Percentiles rank a stretch among this genome's conserved stretches.
Evolutionary conservation across 2,888 invertebrate genomes (phyloP).

Genomic region (Phortica okadai): DNA sequence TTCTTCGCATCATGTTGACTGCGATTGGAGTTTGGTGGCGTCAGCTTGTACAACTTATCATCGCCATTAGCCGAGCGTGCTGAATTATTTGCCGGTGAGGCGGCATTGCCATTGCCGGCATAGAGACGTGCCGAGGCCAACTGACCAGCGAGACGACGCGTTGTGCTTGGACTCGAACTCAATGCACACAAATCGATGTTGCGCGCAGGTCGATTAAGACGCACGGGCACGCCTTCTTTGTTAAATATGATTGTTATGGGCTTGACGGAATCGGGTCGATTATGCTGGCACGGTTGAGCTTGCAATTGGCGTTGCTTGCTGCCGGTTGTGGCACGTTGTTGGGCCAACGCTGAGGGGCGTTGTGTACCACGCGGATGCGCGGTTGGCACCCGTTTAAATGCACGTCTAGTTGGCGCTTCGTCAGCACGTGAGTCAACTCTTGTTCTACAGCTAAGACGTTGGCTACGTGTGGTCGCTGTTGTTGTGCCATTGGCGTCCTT

Average conservation of each 20-base stretch:
- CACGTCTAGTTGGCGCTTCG: constrained; percentile 1
- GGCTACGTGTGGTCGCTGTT: constrained; percentile 43
- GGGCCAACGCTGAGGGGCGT: constrained; percentile 7
- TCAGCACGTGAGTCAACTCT: background rate
- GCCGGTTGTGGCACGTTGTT: background rate
- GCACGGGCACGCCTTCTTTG: constrained; percentile 73
- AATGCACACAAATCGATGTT: constrained; percentile 72
- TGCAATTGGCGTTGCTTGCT: background rate
- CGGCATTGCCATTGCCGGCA: constrained; percentile 46
- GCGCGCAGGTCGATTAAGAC: constrained; percentile 71
- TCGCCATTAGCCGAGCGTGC: constrained; percentile 32
- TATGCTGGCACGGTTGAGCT: constrained; percentile 2
- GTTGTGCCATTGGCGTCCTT: background rate
- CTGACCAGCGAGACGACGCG: constrained; percentile 64
- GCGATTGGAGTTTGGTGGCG: constrained; percentile 24
- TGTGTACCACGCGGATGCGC: constrained; percentile 34
- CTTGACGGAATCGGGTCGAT: constrained; percentile 64
- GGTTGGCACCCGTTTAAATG: constrained; percentile 20
- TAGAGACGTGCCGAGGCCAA: constrained; percentile 71
- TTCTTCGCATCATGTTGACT: constrained; percentile 77
- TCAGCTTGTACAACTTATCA: constrained; percentile 42
- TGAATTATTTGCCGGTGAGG: constrained; percentile 57
- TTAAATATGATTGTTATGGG: constrained; percentile 75
- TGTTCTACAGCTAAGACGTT: constrained; percentile 39
- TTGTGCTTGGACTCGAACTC: constrained; percentile 62